Conservation (phyloP, 2,888 invertebrate species). For the Nesidiocoris tenuis region DNA sequence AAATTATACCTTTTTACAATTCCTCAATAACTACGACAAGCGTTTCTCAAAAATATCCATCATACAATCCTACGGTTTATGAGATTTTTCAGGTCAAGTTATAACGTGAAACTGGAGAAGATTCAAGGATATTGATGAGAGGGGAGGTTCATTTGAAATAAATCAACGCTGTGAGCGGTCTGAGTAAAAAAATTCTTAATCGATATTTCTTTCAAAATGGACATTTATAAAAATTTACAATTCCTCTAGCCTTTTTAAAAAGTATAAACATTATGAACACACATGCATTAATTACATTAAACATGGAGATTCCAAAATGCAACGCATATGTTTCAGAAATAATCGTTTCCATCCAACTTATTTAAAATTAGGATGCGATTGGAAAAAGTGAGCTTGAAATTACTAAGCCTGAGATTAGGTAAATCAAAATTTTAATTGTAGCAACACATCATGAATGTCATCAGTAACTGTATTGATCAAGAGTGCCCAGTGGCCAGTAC, state of each 20-base stretch:
- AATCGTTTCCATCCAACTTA: conserved; percentile 12
- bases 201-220: conserved; percentile 47
- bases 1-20: no score
- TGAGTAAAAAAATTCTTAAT: conserved; percentile 14
- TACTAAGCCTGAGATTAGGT: conserved; percentile 23
- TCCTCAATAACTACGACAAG: no score
- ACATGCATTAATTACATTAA: conserved; percentile 42
- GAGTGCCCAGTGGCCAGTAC: no score
- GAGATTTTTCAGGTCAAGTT: no score
- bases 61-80: no score
- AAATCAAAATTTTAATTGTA: no score
- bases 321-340: conserved; percentile 21
- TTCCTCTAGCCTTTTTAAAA: conserved; percentile 47
- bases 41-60: no score
- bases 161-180: not conserved
- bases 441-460: no score
- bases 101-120: no score
- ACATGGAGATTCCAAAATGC: conserved; percentile 31
- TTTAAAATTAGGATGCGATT: conserved; percentile 18
- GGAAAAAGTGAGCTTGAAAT: conserved; percentile 27
- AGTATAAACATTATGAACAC: conserved; percentile 46
- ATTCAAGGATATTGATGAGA: no score
- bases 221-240: conserved; percentile 50
- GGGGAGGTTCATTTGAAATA: not conserved
- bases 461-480: no score